phyloP scores from a whole-genome alignment of 1,140 invertebrate genomes.

The Drosophila mayri region DNA sequence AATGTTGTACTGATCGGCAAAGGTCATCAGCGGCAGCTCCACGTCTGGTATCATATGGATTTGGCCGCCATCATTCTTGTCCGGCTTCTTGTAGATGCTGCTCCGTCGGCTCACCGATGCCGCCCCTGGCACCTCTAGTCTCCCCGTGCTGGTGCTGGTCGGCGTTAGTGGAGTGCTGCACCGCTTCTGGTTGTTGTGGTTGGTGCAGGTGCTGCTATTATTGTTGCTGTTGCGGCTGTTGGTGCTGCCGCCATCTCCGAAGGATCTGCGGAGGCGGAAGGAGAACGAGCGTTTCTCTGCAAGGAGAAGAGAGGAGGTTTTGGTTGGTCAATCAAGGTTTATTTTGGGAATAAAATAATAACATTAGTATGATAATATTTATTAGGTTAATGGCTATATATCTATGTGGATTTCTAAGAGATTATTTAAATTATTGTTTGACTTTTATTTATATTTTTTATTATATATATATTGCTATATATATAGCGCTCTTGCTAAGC shows the following conservation, averaged over 20 bases:
- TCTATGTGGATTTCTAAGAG: neutral
- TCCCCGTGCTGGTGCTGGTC: conserved; percentile 73
- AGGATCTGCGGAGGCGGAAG: conserved; percentile 78
- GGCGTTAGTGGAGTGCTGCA: conserved; percentile 79
- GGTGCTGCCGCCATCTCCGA: conserved; percentile 80
- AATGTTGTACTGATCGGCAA: conserved; percentile 88
- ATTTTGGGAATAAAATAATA: neutral
- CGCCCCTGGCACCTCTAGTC: conserved; percentile 68
- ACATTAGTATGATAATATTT: too few species aligned
- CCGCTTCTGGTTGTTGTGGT: conserved; percentile 78
- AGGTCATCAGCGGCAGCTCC: conserved; percentile 86
- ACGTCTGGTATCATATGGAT: conserved; percentile 87
- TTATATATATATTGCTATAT: neutral
- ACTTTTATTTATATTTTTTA: neutral
- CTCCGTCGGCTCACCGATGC: conserved; percentile 74
- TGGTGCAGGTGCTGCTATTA: conserved; percentile 79
- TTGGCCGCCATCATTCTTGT: conserved; percentile 79
- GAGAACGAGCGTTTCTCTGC: conserved; percentile 82
- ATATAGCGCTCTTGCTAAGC: too few species aligned
- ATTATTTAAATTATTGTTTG: neutral
- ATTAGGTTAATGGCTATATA: neutral
- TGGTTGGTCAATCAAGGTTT: neutral
- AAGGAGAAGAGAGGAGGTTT: conserved; percentile 21
- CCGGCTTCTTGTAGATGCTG: conserved; percentile 81
- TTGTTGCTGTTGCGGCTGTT: conserved; percentile 82